A percentile compares a stretch with the other conserved stretches of the same genome.
Evolutionary conservation across 2,113 vertebrate genomes (phyloP).

Genomic region (Ciconia stormi): DNA sequence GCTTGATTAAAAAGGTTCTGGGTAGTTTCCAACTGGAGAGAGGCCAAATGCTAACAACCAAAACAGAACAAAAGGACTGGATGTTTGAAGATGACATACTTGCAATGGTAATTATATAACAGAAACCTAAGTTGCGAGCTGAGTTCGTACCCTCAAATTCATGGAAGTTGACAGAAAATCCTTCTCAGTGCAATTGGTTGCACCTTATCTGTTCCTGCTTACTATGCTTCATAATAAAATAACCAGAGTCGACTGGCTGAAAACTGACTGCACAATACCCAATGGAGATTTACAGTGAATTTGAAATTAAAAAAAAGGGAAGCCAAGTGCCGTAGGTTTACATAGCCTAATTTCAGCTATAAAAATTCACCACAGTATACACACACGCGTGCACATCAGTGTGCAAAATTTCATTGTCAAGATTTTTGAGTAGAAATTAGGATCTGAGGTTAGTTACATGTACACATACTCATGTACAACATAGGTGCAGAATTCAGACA

Average conservation of each 20-base stretch:
- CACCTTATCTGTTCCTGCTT: slow-evolving; percentile 35
- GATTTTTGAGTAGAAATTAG: not conserved
- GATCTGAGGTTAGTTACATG: not conserved
- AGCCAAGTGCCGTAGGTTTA: not conserved
- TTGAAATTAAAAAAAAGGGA: not conserved
- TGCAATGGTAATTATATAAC: slow-evolving; percentile 45
- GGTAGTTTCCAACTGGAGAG: slow-evolving; percentile 55
- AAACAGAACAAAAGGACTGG: slow-evolving; percentile 58
- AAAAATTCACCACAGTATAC: not conserved
- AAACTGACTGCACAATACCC: not conserved
- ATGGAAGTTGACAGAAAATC: slow-evolving; percentile 53
- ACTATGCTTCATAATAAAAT: not conserved
- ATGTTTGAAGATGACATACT: slow-evolving; percentile 40
- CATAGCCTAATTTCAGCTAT: not conserved
- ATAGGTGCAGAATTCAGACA: not conserved
- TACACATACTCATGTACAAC: accelerated
- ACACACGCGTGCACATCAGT: accelerated
- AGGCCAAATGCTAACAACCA: slow-evolving; percentile 54
- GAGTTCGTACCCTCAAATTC: not conserved
- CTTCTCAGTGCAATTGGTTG: slow-evolving; percentile 19
- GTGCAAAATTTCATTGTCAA: not conserved
- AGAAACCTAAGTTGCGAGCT: slow-evolving; percentile 21
- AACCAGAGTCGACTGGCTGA: not conserved
- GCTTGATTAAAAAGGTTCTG: slow-evolving; percentile 64
- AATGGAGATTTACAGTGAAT: not conserved